Base-by-base conservation (phyloP, 1,140 invertebrate genomes). In the Apocrypta bakeri region DNA sequence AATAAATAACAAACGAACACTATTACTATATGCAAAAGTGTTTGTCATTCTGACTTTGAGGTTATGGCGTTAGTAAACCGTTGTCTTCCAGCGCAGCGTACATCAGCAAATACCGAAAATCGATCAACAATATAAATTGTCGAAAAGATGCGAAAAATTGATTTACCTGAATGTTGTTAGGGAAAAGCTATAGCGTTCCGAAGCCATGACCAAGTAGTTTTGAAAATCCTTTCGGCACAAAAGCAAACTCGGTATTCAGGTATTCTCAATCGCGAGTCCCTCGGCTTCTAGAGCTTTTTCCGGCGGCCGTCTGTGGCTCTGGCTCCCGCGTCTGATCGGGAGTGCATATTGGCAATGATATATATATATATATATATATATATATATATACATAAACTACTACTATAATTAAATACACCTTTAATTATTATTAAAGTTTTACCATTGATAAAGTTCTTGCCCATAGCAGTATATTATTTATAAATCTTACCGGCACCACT, bases 381-480 rank as follows among this genome's bases (percentile, higher is more conserved):
- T 66, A 66, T 66, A n/a, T n/a, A n/a, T n/a, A n/a, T n/a, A n/a
- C n/a, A n/a, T n/a, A n/a, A n/a, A n/a, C n/a, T n/a, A n/a, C n/a
- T n/a, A n/a, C n/a, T n/a, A n/a, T n/a, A n/a, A n/a, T n/a, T n/a
- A n/a, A n/a, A n/a, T n/a, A n/a, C n/a, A n/a, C n/a, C n/a, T n/a
- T n/a, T n/a, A n/a, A n/a, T n/a, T n/a, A n/a, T n/a, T n/a, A n/a
- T n/a, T n/a, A 99, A 99, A 7, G 98, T 99, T 93, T 99, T 99
- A 7, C 98, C 98, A 91, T 99, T 99, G 24, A 99, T 95, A 87
- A 97, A 97, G 91, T 99, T 99, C 92, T 99, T 99, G 21, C 99
- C 99, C 96, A 99, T 98, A 0, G 99, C 99, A 68, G 99, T 99
- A n/a, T n/a, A n/a, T n/a, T n/a, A n/a, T n/a, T n/a, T n/a, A n/a